Evolutionary conservation across 2,113 vertebrate genomes (phyloP).

Genomic region (Strigops habroptila): DNA sequence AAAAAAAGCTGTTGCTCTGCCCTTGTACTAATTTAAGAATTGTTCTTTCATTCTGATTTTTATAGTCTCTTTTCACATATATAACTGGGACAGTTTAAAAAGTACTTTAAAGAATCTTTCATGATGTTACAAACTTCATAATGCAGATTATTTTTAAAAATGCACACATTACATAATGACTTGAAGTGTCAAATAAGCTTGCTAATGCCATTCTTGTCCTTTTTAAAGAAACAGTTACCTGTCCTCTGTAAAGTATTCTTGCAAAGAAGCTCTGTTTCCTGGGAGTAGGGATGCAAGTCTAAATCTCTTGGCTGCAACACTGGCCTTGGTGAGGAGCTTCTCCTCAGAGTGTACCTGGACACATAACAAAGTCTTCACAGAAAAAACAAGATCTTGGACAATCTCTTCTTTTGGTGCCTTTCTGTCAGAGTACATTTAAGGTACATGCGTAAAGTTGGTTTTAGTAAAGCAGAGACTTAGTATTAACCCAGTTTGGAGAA

Average conservation of each 20-base stretch:
- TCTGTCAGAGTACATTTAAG: background rate
- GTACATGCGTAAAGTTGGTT: background rate
- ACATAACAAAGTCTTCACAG: background rate
- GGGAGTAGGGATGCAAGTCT: background rate
- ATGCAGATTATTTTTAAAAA: conserved; percentile 26
- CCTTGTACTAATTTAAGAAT: conserved; percentile 64
- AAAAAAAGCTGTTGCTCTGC: conserved; percentile 57
- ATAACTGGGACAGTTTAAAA: conserved; percentile 50
- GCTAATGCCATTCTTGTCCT: background rate
- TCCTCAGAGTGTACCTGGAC: background rate
- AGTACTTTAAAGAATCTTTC: background rate
- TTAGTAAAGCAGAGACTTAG: background rate
- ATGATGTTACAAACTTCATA: conserved; percentile 13
- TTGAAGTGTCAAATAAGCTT: background rate
- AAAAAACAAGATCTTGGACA: background rate
- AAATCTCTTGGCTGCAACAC: background rate
- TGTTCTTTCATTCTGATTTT: conserved; percentile 63
- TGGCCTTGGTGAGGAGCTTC: background rate
- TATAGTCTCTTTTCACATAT: conserved; percentile 50
- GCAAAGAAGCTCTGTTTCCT: background rate
- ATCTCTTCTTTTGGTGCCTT: background rate
- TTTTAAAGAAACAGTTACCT: background rate
- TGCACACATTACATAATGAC: background rate
- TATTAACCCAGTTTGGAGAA: background rate
- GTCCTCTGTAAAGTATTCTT: background rate